Base-by-base conservation (phyloP, 2,888 invertebrate genomes). In the Sepioteuthis lessoniana region DNA sequence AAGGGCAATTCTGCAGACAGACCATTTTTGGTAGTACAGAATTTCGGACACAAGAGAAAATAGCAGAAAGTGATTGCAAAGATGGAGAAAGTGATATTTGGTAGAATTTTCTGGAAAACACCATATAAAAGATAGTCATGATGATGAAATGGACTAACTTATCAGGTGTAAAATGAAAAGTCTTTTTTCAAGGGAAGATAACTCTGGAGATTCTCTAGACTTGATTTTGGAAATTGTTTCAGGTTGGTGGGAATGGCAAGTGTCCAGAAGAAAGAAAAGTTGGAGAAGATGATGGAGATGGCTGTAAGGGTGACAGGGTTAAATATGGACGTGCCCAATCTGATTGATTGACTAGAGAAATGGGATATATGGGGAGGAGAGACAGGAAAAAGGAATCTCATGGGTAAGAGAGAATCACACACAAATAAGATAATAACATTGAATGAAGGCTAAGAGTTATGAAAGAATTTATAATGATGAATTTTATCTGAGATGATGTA, bases 341-440 rank as follows among this genome's bases (percentile, higher is more conserved):
- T 76, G 76, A 76, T 76, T 76, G 76, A 76, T 76, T 76, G n/a
- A 76, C n/a, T n/a, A 76, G 76, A 76, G 76, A 76, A 76, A 76
- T 76, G 76, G 16, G 76, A 76, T 76, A 16, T 76, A 76, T n/a
- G 31, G 31, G 8, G 19, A 8, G 2, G 76, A 31, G 76, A n/a
- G 31, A 55, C 4, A 25, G 55, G 21, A 55, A 55, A n/a, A 19
- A 16, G 76, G 25, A n/a, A n/a, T n/a, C 10, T 60, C n/a, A 13
- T 35, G 8, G 13, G 76, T 76, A n/a, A 35, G n/a, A 76, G 16
- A 19, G 35, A 76, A n/a, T 76, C 76, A n/a, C n/a, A n/a, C 76
- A n/a, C 76, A 76, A 76, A 76, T 76, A 76, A 76, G n/a, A 76
- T 76, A 76, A 76, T 76, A n/a, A 76, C 35, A 76, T 76, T 76